These are phyloP conservation scores for Oncorhynchus mykiss DNA, from an alignment of 2,113 vertebrate genomes.

Conservation along the genomic window DNA sequence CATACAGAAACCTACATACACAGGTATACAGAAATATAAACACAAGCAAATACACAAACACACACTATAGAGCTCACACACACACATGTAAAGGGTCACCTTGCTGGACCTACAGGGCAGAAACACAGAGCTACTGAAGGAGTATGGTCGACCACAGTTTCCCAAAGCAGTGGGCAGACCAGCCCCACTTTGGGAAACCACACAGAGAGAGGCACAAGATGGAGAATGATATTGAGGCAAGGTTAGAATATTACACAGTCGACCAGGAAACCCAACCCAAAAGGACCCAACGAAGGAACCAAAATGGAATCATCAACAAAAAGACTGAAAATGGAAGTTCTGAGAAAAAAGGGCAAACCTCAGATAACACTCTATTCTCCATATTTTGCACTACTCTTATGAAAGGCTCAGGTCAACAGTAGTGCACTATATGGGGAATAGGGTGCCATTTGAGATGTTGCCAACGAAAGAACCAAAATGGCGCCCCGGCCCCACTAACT, in stretches of 20 bases:
- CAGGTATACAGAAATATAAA: not conserved
- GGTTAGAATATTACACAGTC: constrained; percentile 24
- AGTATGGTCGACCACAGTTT: constrained; percentile 48
- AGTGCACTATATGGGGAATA: too few species aligned
- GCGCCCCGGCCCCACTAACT: constrained; percentile 10
- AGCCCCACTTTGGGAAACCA: constrained; percentile 52
- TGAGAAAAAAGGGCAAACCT: not conserved
- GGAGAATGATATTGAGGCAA: constrained; percentile 44
- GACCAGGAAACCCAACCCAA: constrained; percentile 11
- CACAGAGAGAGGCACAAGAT: constrained; percentile 28
- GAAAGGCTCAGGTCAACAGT: too few species aligned
- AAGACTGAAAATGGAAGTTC: not conserved
- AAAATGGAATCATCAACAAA: constrained; percentile 18
- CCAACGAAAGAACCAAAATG: not conserved
- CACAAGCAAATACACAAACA: constrained; percentile 16
- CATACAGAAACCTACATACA: not conserved
- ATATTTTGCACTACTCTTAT: too few species aligned
- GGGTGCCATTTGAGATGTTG: too few species aligned
- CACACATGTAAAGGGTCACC: constrained; percentile 48
- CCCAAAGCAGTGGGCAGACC: constrained; percentile 45
- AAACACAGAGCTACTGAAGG: constrained; percentile 17
- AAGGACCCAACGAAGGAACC: constrained; percentile 2
- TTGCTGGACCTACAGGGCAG: constrained; percentile 38
- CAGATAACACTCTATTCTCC: not conserved
- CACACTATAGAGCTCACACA: constrained; percentile 40